Conservation (phyloP, 1,140 invertebrate species). For the Drosophila kohkoa region DNA sequence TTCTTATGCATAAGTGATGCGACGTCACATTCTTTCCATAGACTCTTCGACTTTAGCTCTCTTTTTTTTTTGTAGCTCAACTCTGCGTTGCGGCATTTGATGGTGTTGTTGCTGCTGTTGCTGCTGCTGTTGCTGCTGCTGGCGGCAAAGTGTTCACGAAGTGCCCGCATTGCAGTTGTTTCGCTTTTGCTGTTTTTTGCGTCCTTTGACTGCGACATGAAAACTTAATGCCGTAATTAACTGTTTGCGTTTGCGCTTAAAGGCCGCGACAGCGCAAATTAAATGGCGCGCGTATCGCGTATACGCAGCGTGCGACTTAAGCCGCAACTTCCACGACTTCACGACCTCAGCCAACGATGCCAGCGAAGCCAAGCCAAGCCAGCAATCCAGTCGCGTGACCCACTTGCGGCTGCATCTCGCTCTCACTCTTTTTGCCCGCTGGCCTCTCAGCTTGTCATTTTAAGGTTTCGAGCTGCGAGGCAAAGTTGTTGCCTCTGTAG, state of each 20-base stretch:
- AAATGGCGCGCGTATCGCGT: slow-evolving; percentile 46
- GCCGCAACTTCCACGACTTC: slow-evolving; percentile 43
- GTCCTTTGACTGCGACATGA: slow-evolving; percentile 62
- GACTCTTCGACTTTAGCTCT: slow-evolving; percentile 28
- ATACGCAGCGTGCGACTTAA: slow-evolving; percentile 51
- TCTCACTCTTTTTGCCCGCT: neutral
- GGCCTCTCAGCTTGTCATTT: slow-evolving; percentile 2
- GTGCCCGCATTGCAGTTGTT: slow-evolving; percentile 79
- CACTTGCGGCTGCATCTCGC: slow-evolving; percentile 49
- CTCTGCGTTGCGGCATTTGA: slow-evolving; percentile 1
- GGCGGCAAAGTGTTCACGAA: slow-evolving; percentile 76
- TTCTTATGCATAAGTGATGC: slow-evolving; percentile 82
- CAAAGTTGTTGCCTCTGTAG: neutral
- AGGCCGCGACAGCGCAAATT: slow-evolving; percentile 45
- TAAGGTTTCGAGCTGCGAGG: neutral
- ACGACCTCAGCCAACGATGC: slow-evolving; percentile 2
- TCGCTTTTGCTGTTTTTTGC: slow-evolving; percentile 39
- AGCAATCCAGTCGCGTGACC: slow-evolving; percentile 53
- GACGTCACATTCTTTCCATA: slow-evolving; percentile 53
- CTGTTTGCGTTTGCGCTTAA: slow-evolving; percentile 77
- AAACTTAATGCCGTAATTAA: slow-evolving; percentile 83
- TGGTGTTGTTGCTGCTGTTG: neutral
- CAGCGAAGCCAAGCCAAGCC: neutral
- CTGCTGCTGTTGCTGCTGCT: slow-evolving; percentile 4
- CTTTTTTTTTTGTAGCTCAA: slow-evolving; percentile 5